Conservation (phyloP, 2,113 vertebrate genomes). For the Galbula dea region DNA sequence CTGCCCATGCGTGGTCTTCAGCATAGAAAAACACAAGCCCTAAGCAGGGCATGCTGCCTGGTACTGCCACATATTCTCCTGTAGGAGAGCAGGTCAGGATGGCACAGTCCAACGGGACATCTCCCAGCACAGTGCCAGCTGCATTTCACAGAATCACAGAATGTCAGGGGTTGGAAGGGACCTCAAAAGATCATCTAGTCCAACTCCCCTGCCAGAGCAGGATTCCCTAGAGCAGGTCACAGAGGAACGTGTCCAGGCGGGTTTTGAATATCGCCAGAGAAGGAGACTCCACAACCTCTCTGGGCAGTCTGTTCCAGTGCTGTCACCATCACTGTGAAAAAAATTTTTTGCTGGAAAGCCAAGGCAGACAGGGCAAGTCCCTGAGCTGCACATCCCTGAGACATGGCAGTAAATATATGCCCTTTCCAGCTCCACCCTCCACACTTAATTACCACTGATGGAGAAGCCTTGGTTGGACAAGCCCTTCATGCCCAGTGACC, state of each 20-base stretch:
- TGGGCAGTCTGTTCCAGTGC: too few species aligned
- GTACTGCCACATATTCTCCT: not conserved
- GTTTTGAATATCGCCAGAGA: too few species aligned
- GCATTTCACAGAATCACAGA: too few species aligned
- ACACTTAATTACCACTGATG: fast-evolving
- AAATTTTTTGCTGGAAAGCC: not conserved
- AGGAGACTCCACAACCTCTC: too few species aligned
- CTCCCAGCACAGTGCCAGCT: not conserved
- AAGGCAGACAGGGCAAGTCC: not conserved
- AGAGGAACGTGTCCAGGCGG: too few species aligned
- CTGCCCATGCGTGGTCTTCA: fast-evolving
- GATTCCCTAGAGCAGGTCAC: too few species aligned
- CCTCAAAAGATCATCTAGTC: too few species aligned
- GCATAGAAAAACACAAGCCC: not conserved
- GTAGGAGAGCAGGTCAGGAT: not conserved
- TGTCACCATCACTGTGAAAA: too few species aligned
- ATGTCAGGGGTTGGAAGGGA: too few species aligned
- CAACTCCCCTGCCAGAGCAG: too few species aligned
- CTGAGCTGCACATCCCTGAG: not conserved
- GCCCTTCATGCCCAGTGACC: not conserved
- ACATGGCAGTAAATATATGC: fast-evolving
- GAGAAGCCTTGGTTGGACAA: not conserved
- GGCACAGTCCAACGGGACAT: not conserved
- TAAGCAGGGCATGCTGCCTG: not conserved
- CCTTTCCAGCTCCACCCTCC: not conserved